Conservation (phyloP, 2,113 vertebrate genomes). For the Mormyrus lacerda region DNA sequence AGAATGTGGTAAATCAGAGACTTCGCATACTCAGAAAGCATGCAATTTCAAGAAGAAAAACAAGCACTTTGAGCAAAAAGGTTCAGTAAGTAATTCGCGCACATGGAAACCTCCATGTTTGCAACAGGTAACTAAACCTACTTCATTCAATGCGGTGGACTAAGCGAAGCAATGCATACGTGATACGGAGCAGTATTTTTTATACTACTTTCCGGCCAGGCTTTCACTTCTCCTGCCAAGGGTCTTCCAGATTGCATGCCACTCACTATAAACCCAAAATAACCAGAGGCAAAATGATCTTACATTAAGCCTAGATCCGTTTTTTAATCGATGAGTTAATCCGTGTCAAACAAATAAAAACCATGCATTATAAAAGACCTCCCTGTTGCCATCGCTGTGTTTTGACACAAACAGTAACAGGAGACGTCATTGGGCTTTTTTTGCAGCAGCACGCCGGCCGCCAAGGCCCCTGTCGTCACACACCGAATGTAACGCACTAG, state of each 20-base stretch:
- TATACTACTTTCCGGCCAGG: neutral
- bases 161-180: neutral
- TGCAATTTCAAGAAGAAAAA: neutral
- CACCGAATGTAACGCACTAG: slow-evolving; percentile 21
- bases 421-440: slow-evolving; percentile 19
- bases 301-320: neutral
- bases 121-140: neutral
- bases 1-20: slow-evolving; percentile 1
- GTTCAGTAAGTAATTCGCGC: neutral
- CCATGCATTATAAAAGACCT: neutral
- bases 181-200: neutral
- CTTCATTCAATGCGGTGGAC: neutral
- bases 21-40: neutral
- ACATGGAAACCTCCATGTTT: neutral
- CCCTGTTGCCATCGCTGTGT: slow-evolving; percentile 54
- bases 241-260: neutral
- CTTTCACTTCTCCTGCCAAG: neutral
- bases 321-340: slow-evolving; percentile 6
- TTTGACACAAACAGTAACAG: slow-evolving; percentile 58
- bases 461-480: slow-evolving; percentile 38
- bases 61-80: neutral
- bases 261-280: neutral
- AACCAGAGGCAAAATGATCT: neutral
- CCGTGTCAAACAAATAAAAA: slow-evolving; percentile 3
- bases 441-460: slow-evolving; percentile 49